Evolutionary conservation across 1,140 invertebrate genomes (phyloP).

Genomic region (Cydia fagiglandana): DNA sequence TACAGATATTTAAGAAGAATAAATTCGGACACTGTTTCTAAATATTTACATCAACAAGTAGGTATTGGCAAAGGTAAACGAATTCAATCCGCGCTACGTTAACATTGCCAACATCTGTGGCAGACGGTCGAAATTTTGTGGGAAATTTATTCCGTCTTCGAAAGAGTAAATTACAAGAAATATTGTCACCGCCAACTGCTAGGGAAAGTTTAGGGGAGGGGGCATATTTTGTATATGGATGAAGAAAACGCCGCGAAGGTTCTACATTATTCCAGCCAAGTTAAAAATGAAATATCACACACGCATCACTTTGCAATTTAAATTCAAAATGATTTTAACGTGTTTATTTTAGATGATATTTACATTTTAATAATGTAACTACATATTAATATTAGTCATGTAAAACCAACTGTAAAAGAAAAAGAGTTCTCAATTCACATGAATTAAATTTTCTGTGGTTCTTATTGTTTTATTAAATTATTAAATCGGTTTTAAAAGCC

Average conservation of each 20-base stretch:
- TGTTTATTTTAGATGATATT: neutral
- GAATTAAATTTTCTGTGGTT: no score
- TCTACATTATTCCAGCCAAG: neutral
- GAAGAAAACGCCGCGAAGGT: neutral
- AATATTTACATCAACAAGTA: neutral
- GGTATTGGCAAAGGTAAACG: conserved; percentile 20
- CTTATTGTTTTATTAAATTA: no score
- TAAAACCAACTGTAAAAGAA: no score
- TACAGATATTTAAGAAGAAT: no score
- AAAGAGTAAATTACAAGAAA: conserved; percentile 68
- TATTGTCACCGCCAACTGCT: conserved; percentile 61
- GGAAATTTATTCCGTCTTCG: conserved; percentile 64
- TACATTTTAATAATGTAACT: no score
- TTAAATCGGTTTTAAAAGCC: no score
- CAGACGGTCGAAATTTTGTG: conserved; percentile 52
- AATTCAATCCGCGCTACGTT: conserved; percentile 38
- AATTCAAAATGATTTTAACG: no score
- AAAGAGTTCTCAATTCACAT: no score
- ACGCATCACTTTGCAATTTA: no score
- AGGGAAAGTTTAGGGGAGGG: conserved; percentile 43
- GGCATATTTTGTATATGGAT: conserved; percentile 30
- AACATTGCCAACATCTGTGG: conserved; percentile 54
- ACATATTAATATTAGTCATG: no score
- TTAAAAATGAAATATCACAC: no score
- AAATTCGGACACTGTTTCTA: neutral